phyloP scores from a whole-genome alignment of 2,113 vertebrate genomes.

The Cochlearius cochlearius region DNA sequence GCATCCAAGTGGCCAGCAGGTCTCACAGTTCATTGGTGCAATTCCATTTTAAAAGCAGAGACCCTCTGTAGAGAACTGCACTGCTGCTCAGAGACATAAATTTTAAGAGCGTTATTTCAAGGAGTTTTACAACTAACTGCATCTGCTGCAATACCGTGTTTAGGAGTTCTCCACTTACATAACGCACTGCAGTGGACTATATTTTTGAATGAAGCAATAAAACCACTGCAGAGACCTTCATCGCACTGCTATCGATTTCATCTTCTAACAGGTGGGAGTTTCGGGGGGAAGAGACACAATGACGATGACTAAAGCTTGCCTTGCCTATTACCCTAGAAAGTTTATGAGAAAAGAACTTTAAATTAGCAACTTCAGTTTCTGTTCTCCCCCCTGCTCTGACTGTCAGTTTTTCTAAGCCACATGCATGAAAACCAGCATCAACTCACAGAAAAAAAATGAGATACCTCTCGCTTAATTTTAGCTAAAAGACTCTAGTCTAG shows the following conservation, averaged over 20 bases:
- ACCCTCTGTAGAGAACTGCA: background rate
- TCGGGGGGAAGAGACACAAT: background rate
- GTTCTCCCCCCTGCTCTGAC: background rate
- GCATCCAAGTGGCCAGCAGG: background rate
- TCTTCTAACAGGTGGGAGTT: background rate
- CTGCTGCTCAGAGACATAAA: background rate
- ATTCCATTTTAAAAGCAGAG: background rate
- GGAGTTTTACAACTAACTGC: background rate
- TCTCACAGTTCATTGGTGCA: background rate
- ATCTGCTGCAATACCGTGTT: background rate
- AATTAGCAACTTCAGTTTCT: background rate
- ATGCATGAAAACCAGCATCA: background rate
- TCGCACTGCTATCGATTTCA: background rate
- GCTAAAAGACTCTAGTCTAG: background rate
- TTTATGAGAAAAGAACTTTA: background rate
- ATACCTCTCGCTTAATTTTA: background rate
- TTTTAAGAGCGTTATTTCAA: background rate
- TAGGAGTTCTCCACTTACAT: background rate
- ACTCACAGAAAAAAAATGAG: background rate
- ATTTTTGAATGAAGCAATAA: background rate
- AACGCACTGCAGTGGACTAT: background rate
- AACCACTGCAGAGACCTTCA: background rate
- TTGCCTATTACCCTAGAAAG: background rate
- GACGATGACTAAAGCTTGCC: background rate
- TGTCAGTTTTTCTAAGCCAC: background rate